A percentile compares a stretch with the other conserved stretches of the same genome.
These are phyloP conservation scores for Heloderma charlesbogerti DNA, from an alignment of 2,113 vertebrate genomes.

Conservation along the genomic window DNA sequence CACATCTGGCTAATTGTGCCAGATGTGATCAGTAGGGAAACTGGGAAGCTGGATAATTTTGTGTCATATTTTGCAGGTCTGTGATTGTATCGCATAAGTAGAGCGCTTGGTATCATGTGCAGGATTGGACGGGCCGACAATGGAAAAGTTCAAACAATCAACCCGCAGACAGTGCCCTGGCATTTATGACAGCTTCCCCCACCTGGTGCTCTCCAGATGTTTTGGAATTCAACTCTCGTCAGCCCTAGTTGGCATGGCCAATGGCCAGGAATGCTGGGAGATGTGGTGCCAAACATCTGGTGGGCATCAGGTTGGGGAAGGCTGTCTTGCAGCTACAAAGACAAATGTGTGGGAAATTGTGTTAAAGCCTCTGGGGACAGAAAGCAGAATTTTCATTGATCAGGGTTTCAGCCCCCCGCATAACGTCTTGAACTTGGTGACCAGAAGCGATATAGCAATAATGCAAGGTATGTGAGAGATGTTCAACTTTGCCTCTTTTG, in stretches of 20 bases:
- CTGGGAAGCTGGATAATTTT: background rate
- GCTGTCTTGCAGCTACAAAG: background rate
- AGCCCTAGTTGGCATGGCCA: too few relatives aligned
- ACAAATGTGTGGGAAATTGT: background rate
- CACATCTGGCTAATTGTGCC: slow-evolving; percentile 14
- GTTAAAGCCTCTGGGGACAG: background rate
- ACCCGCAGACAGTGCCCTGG: too few relatives aligned
- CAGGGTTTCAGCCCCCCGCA: background rate
- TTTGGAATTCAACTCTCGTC: too few relatives aligned
- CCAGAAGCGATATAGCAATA: background rate
- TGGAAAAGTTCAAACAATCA: background rate
- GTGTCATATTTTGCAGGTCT: background rate
- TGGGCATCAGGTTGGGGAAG: too few relatives aligned
- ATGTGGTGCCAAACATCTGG: too few relatives aligned
- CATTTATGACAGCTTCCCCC: too few relatives aligned
- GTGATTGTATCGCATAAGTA: background rate
- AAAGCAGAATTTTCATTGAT: background rate
- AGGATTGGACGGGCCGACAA: too few relatives aligned
- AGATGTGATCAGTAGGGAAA: background rate
- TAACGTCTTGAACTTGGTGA: background rate
- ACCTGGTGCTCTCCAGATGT: background rate
- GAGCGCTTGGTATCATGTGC: background rate
- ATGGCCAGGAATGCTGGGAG: too few relatives aligned
- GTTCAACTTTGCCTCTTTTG: background rate
- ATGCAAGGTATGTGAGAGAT: background rate